phyloP scores from a whole-genome alignment of 2,888 invertebrate genomes.

The Ectropis crepuscularia region DNA sequence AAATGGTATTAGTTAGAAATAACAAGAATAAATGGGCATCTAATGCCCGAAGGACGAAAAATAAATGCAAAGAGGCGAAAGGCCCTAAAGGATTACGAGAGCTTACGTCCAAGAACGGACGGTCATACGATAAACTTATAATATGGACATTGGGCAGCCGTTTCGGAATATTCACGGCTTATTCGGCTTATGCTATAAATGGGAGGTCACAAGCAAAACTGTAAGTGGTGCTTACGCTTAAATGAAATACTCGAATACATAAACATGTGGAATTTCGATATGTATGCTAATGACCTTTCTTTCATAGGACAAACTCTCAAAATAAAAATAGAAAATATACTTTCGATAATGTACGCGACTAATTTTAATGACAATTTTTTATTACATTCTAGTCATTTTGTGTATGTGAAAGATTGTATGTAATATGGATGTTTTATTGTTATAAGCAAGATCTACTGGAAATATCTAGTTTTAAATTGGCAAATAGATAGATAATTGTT shows the following conservation, averaged over 20 bases:
- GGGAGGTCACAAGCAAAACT: conserved; percentile 33
- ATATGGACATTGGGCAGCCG: conserved; percentile 36
- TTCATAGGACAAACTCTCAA: too few relatives aligned
- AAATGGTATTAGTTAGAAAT: conserved; percentile 27
- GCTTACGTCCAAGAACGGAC: conserved; percentile 48
- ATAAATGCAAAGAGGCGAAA: conserved; percentile 46
- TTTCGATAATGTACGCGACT: too few relatives aligned
- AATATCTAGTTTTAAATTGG: too few relatives aligned
- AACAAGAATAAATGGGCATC: conserved; percentile 33
- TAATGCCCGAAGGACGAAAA: conserved; percentile 36
- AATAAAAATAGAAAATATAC: too few relatives aligned
- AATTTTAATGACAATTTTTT: too few relatives aligned
- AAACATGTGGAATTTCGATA: too few relatives aligned
- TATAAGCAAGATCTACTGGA: too few relatives aligned
- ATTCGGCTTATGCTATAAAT: conserved; percentile 33
- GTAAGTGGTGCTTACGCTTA: conserved; percentile 21
- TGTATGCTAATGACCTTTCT: too few relatives aligned
- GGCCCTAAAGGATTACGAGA: conserved; percentile 45
- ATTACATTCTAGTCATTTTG: too few relatives aligned
- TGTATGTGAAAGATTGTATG: too few relatives aligned
- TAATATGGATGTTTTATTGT: too few relatives aligned
- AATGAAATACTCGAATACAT: conserved; percentile 4
- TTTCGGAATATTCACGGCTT: conserved; percentile 42
- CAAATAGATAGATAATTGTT: too few relatives aligned
- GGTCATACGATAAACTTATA: conserved; percentile 44